These are phyloP conservation scores for Spondyliosoma cantharus DNA, from an alignment of 2,797 vertebrate genomes.

Conservation along the genomic window DNA sequence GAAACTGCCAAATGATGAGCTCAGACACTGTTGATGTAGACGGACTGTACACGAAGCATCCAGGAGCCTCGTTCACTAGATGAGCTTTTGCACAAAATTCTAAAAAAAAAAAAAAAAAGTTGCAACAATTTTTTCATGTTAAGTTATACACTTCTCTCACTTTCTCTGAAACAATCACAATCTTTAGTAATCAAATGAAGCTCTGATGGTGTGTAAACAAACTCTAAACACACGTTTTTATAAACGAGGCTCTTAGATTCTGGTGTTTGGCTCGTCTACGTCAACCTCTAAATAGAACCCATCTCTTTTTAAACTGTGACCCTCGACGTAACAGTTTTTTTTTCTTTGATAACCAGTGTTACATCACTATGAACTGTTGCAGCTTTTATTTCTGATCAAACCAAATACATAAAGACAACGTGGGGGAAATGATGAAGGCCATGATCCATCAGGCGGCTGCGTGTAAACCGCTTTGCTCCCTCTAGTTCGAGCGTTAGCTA, in stretches of 20 bases:
- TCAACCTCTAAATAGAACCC: not conserved
- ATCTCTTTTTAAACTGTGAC: slow-evolving; percentile 12
- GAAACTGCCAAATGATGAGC: slow-evolving; percentile 6
- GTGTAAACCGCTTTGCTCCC: slow-evolving; percentile 19
- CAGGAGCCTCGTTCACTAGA: slow-evolving; percentile 2
- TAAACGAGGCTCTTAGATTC: not conserved
- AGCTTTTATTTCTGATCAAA: slow-evolving; percentile 47
- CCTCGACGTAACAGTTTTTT: not conserved
- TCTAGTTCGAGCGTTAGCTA: not conserved
- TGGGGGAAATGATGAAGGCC: slow-evolving; percentile 47
- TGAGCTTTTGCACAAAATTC: not conserved
- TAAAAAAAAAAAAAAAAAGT: not conserved
- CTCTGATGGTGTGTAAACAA: slow-evolving; percentile 14
- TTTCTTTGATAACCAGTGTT: not conserved
- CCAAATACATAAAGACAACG: slow-evolving; percentile 59
- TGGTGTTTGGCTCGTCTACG: not conserved
- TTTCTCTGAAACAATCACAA: not conserved
- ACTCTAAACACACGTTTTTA: slow-evolving; percentile 5
- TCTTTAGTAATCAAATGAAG: slow-evolving; percentile 1
- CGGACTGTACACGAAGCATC: not conserved
- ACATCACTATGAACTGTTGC: slow-evolving; percentile 25
- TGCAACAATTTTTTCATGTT: not conserved
- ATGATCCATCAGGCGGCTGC: not conserved
- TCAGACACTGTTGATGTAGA: not conserved
- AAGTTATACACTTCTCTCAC: not conserved